Conservation (phyloP, 2,888 invertebrate genomes). For the Thelaira solivaga region DNA sequence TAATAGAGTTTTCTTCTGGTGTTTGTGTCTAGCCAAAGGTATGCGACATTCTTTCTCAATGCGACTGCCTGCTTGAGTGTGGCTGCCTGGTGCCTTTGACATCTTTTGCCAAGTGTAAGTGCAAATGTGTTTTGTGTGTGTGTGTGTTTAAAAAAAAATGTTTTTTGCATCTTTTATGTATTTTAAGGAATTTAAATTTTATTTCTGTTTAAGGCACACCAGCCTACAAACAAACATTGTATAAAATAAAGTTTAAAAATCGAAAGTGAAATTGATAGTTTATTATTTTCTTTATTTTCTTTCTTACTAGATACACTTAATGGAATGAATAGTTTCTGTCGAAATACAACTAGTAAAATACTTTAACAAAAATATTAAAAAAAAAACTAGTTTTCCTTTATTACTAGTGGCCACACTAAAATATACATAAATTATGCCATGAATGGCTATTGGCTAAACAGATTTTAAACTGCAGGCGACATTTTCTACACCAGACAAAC, state of each 20-base stretch:
- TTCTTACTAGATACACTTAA: too few species aligned
- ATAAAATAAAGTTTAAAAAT: conserved; percentile 46
- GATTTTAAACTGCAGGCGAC: conserved; percentile 16
- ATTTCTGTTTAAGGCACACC: background rate
- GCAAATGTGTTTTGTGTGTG: conserved; percentile 6
- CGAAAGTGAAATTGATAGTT: conserved; percentile 57
- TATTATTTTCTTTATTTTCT: too few species aligned
- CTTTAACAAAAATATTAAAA: conserved; percentile 11
- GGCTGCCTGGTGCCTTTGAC: conserved; percentile 23
- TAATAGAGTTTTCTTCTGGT: conserved; percentile 39
- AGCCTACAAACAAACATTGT: conserved; percentile 12
- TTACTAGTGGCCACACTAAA: background rate
- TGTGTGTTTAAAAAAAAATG: too few species aligned
- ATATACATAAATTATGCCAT: conserved; percentile 26
- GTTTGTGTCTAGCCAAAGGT: conserved; percentile 38
- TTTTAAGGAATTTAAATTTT: conserved; percentile 35
- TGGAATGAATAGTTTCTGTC: conserved; percentile 12
- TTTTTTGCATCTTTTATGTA: conserved; percentile 26
- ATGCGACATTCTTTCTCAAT: conserved; percentile 22
- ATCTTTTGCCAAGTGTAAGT: conserved; percentile 17
- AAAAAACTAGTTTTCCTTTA: conserved; percentile 34
- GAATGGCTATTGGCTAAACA: conserved; percentile 8
- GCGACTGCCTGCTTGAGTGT: too few species aligned
- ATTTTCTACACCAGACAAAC: too few species aligned
- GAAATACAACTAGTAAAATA: background rate